These are phyloP conservation scores for Parthenolecanium corni DNA, from an alignment of 2,888 invertebrate genomes.

Conservation along the genomic window DNA sequence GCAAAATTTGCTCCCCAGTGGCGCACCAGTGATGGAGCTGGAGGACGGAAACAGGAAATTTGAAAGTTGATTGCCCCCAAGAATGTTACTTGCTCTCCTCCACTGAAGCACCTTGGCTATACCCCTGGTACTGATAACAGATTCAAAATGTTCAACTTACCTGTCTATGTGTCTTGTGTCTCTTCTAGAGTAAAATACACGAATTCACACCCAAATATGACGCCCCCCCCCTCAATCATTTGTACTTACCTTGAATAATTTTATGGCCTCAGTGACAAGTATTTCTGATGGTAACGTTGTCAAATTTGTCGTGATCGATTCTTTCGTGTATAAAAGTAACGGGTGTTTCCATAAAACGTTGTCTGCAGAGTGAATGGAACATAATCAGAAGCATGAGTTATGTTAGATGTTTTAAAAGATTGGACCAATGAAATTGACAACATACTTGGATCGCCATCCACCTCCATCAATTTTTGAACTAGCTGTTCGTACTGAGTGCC, in stretches of 20 bases:
- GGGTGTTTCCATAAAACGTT: constrained; percentile 93
- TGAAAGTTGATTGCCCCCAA: no score
- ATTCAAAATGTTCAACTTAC: no score
- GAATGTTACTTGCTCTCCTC: no score
- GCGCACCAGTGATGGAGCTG: no score
- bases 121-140: no score
- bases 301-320: constrained; percentile 75
- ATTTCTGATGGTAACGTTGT: constrained; percentile 82
- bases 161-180: no score
- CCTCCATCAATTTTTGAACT: constrained; percentile 91
- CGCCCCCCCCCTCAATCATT: no score
- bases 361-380: constrained; percentile 42
- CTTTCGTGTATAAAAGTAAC: constrained; percentile 76
- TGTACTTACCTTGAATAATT: constrained; percentile 69
- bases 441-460: constrained; percentile 82
- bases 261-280: constrained; percentile 80
- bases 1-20: no score
- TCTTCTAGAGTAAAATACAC: not conserved
- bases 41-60: no score
- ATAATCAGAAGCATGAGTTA: not conserved
- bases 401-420: not conserved
- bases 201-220: no score
- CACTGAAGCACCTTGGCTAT: no score
- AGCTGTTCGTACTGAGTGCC: constrained; percentile 95
- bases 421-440: constrained; percentile 31